Evolutionary conservation across 2,888 invertebrate genomes (phyloP), one percentile per base, ranked within the genome.

Genomic region (Dichetophora obliterata): DNA sequence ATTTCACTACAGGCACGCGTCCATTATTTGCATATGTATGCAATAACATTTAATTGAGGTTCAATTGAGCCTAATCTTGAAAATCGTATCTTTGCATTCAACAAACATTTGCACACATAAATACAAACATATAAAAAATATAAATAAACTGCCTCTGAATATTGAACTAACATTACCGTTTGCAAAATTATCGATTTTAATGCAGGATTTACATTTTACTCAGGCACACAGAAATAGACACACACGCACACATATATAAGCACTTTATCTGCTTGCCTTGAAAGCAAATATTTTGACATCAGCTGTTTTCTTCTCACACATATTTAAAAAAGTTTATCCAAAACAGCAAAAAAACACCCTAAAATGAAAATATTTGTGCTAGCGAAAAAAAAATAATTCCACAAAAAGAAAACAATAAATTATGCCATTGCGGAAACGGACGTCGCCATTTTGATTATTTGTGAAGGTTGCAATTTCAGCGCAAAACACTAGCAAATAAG

Each of bases 81-180:
- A 52, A 65, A 52, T 37, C 19, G 22, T 61, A 69, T 81, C 72
- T 70, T 77, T 73, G 63, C 31, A 37, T 65, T 57, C 16, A 52
- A 27, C 43, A 66, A 77, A 78, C 73, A 81, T 71, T 77, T 70
- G 78, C 69, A 76, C 31, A 59, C 73, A 24, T 61, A 48, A 6
- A 66, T 37, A 50, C 19, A 66, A 24, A 24, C 57, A 43, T 43
- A 11, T 11, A 11, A 43, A 43, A 1, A n/a, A n/a, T n/a, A n/a
- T n/a, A n/a, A n/a, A n/a, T n/a, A n/a, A 11, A 43, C 43, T 43
- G 43, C 11, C 43, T 43, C 11, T 11, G 24, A 14, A 59, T 24
- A 66, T 37, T 34, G 66, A 19, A 43, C 66, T 37, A 37, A 31
- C 34, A 43, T 43, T 37, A 37, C 16, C 34, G 19, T 43, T 19